A percentile compares a stretch with the other conserved stretches of the same genome.
These are phyloP conservation scores for Dascyllus trimaculatus DNA, from an alignment of 2,113 vertebrate genomes.

Conservation along the genomic window DNA sequence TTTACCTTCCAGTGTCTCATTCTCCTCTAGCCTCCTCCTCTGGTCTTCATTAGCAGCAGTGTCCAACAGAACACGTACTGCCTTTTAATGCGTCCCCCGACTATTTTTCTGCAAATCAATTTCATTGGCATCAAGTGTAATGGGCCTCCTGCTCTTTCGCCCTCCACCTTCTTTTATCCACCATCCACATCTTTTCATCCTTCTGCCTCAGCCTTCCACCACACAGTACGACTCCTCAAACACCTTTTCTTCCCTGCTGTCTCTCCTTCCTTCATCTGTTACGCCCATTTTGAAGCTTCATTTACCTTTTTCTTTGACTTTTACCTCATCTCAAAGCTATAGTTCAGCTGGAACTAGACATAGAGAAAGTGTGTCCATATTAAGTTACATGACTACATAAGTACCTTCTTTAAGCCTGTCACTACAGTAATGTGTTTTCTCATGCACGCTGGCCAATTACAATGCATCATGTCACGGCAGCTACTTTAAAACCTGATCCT, in stretches of 20 bases:
- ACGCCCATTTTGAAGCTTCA: not conserved
- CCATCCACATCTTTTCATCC: conserved; percentile 15
- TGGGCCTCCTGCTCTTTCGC: conserved; percentile 14
- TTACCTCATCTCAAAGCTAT: not conserved
- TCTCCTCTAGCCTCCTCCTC: conserved; percentile 2
- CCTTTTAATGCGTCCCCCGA: conserved; percentile 35
- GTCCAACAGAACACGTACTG: conserved; percentile 10
- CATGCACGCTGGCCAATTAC: not conserved
- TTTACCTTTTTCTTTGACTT: not conserved
- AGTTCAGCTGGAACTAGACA: not conserved
- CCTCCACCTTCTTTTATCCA: not conserved
- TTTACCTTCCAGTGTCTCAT: not conserved
- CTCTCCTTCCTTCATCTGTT: too few relatives aligned
- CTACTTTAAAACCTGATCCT: not conserved
- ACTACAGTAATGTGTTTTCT: not conserved
- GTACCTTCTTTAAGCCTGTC: not conserved
- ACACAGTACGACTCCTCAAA: not conserved
- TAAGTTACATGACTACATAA: not conserved
- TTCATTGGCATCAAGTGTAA: conserved; percentile 35
- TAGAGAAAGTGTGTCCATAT: not conserved
- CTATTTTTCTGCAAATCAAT: conserved; percentile 46
- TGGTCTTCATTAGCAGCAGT: conserved; percentile 6
- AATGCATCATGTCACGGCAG: not conserved
- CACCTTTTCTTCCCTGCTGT: not conserved
- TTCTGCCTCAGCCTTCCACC: not conserved